phyloP scores from a whole-genome alignment of 2,113 vertebrate species.

The Nannobrachium achirus region DNA sequence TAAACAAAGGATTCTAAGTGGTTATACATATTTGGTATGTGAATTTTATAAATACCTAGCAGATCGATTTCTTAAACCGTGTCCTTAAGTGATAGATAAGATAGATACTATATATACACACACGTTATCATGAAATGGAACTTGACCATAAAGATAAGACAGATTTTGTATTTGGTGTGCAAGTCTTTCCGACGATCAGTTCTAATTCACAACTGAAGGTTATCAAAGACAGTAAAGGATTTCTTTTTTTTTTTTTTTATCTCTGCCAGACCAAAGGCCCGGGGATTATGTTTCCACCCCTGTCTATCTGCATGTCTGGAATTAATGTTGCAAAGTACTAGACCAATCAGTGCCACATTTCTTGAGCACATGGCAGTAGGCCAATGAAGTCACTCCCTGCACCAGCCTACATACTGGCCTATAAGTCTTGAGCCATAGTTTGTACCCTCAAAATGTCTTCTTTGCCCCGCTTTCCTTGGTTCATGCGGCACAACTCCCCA shows the following conservation, averaged over 20 bases:
- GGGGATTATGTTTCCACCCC: too few species aligned
- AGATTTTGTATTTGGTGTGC: constrained; percentile 57
- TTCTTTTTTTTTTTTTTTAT: too few species aligned
- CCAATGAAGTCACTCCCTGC: too few species aligned
- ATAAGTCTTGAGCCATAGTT: too few species aligned
- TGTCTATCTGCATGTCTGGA: too few species aligned
- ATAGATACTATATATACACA: constrained; percentile 4
- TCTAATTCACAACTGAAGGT: constrained; percentile 33
- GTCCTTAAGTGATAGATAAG: constrained; percentile 4
- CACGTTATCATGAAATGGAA: constrained; percentile 33
- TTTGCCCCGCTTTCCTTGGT: too few species aligned
- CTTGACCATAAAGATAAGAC: constrained; percentile 4
- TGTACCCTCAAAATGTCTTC: too few species aligned
- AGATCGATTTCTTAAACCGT: constrained; percentile 21
- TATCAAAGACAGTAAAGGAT: background rate
- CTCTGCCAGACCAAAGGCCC: too few species aligned
- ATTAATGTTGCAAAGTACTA: background rate
- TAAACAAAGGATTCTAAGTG: constrained; percentile 46
- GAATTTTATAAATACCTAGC: constrained; percentile 57
- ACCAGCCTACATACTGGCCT: too few species aligned
- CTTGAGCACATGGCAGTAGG: too few species aligned
- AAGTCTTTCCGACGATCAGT: constrained; percentile 52
- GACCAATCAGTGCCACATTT: too few species aligned
- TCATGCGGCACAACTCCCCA: too few species aligned
- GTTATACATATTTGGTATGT: constrained; percentile 69